A percentile compares a stretch with the other conserved stretches of the same genome.
Conservation (phyloP, 2,797 vertebrate genomes). For the Sandelia bainsii region DNA sequence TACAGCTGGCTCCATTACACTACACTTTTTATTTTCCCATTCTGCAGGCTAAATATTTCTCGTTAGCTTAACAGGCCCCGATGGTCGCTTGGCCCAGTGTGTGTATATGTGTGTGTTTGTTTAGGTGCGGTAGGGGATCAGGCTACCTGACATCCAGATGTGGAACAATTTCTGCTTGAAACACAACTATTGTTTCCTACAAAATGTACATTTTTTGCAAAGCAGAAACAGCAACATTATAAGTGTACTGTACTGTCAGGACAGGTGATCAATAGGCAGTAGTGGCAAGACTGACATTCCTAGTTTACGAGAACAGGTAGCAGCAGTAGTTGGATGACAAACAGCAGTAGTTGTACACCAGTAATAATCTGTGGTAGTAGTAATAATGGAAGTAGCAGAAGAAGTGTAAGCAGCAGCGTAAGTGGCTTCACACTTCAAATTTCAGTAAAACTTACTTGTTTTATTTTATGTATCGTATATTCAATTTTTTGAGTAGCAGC, state of each 20-base stretch:
- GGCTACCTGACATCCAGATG: constrained; percentile 79
- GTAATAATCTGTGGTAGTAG: no score
- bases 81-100: constrained; percentile 44
- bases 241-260: background rate
- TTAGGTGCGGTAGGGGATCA: constrained; percentile 36
- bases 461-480: no score
- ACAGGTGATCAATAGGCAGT: background rate
- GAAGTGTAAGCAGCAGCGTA: no score
- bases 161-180: constrained; percentile 53
- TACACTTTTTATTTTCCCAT: constrained; percentile 82
- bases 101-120: constrained; percentile 38
- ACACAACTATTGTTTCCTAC: constrained; percentile 47
- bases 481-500: no score
- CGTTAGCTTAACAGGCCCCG: constrained; percentile 77
- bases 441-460: no score
- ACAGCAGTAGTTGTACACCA: no score
- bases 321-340: no score
- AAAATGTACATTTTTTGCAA: constrained; percentile 10
- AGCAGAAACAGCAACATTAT: background rate
- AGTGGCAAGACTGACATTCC: background rate
- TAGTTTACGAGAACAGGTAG: no score
- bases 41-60: constrained; percentile 78
- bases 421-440: no score
- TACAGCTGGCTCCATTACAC: constrained; percentile 80
- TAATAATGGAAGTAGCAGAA: no score